Percentiles rank a stretch among this genome's conserved stretches.
These are phyloP conservation scores for Drosophila algonquin DNA, from an alignment of 2,888 invertebrate genomes.

Conservation along the genomic window DNA sequence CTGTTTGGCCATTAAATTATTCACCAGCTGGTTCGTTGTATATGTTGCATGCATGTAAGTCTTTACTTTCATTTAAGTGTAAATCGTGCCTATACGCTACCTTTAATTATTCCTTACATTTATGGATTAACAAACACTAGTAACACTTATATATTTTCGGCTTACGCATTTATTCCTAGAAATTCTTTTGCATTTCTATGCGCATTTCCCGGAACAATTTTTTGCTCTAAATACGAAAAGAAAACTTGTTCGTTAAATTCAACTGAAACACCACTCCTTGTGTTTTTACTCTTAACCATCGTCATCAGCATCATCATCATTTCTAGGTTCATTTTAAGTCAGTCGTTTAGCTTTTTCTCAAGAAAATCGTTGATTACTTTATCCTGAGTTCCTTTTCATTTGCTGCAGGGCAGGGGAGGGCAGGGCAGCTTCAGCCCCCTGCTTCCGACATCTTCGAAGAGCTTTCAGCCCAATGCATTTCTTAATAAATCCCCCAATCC, in stretches of 20 bases:
- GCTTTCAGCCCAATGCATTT: slow-evolving; percentile 45
- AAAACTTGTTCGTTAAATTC: slow-evolving; percentile 36
- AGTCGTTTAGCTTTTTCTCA: slow-evolving; percentile 26
- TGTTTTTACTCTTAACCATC: neutral
- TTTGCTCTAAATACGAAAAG: neutral
- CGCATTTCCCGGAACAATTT: neutral
- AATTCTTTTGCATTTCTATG: slow-evolving; percentile 1
- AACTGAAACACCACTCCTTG: neutral
- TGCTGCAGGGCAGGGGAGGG: slow-evolving; percentile 22
- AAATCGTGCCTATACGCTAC: too few relatives aligned
- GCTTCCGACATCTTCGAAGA: slow-evolving; percentile 1
- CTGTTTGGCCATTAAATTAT: slow-evolving; percentile 10
- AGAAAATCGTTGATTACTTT: slow-evolving; percentile 58
- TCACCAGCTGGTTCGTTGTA: slow-evolving; percentile 8
- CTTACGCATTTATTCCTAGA: neutral
- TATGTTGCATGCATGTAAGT: neutral
- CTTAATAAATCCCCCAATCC: slow-evolving; percentile 51
- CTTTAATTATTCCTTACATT: neutral
- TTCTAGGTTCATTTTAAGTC: slow-evolving; percentile 33
- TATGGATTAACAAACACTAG: neutral
- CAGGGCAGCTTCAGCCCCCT: slow-evolving; percentile 17
- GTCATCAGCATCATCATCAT: slow-evolving; percentile 1
- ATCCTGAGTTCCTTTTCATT: slow-evolving; percentile 56
- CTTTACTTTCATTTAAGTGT: too few relatives aligned
- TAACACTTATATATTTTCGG: too few relatives aligned